phyloP scores from a whole-genome alignment of 2,888 invertebrate genomes.

The Lithophane socia region DNA sequence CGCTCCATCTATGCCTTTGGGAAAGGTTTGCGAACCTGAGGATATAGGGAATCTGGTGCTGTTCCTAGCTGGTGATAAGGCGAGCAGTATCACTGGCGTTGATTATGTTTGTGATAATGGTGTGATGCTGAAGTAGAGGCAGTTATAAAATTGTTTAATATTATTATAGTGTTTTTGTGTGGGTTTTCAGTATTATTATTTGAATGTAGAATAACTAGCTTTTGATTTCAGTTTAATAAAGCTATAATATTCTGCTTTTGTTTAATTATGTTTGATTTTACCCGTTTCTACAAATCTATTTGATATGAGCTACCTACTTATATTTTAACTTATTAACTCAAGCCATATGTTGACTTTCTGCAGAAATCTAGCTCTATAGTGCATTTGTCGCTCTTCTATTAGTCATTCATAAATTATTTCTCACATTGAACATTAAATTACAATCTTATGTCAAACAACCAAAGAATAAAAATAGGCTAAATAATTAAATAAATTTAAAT shows the following conservation, averaged over 20 bases:
- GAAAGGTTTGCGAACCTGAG: constrained; percentile 66
- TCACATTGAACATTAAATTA: too few relatives aligned
- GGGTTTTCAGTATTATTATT: background rate
- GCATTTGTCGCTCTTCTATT: too few relatives aligned
- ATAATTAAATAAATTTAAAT: too few relatives aligned
- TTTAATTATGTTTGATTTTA: too few relatives aligned
- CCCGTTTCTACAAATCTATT: too few relatives aligned
- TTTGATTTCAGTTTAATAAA: constrained; percentile 1
- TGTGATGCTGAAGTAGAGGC: constrained; percentile 76
- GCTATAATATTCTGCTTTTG: background rate
- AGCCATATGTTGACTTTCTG: too few relatives aligned
- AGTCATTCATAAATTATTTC: too few relatives aligned
- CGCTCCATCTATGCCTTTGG: constrained; percentile 55
- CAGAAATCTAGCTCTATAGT: too few relatives aligned
- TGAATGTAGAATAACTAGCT: background rate
- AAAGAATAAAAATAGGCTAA: too few relatives aligned
- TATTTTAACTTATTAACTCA: too few relatives aligned
- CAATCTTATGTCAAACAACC: too few relatives aligned
- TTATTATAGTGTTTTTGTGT: background rate
- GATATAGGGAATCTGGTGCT: constrained; percentile 71
- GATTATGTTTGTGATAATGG: constrained; percentile 71
- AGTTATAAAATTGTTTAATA: background rate
- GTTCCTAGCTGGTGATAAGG: constrained; percentile 71
- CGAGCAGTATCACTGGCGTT: constrained; percentile 69
- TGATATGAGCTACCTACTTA: too few relatives aligned